Conservation (phyloP, 2,888 invertebrate genomes). For the Thymelicus acteon region DNA sequence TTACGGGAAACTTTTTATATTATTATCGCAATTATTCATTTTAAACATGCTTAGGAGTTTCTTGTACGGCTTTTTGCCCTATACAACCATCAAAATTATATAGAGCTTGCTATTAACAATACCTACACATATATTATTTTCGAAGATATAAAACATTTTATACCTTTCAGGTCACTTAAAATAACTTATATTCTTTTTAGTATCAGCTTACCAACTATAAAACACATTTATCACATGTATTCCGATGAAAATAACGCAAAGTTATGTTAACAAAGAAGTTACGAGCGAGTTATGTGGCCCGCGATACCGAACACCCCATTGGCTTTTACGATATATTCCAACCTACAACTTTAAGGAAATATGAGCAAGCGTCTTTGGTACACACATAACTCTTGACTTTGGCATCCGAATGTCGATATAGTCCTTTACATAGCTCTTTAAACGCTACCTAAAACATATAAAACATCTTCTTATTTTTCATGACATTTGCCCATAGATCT, state of each 20-base stretch:
- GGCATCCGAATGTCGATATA: conserved; percentile 3
- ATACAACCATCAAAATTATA: too few relatives aligned
- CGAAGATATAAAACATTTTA: too few relatives aligned
- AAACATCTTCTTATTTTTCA: neutral
- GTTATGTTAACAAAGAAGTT: conserved; percentile 32
- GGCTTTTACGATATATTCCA: conserved; percentile 34
- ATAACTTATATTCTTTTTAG: neutral
- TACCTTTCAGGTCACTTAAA: neutral
- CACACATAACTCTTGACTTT: conserved; percentile 7
- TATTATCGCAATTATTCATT: too few relatives aligned
- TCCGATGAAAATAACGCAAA: conserved; percentile 23
- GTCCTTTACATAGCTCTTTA: neutral
- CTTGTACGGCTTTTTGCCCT: too few relatives aligned
- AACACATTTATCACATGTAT: conserved; percentile 31
- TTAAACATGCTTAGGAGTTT: too few relatives aligned
- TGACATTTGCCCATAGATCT: neutral
- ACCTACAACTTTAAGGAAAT: conserved; percentile 16
- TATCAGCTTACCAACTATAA: conserved; percentile 21
- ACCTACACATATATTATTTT: too few relatives aligned
- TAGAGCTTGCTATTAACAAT: too few relatives aligned
- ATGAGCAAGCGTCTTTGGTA: conserved; percentile 7
- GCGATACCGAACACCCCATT: conserved; percentile 28
- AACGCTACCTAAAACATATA: neutral
- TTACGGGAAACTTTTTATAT: too few relatives aligned
- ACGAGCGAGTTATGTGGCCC: conserved; percentile 31